Conservation (phyloP, 2,113 vertebrate species). For the Axis porcinus region DNA sequence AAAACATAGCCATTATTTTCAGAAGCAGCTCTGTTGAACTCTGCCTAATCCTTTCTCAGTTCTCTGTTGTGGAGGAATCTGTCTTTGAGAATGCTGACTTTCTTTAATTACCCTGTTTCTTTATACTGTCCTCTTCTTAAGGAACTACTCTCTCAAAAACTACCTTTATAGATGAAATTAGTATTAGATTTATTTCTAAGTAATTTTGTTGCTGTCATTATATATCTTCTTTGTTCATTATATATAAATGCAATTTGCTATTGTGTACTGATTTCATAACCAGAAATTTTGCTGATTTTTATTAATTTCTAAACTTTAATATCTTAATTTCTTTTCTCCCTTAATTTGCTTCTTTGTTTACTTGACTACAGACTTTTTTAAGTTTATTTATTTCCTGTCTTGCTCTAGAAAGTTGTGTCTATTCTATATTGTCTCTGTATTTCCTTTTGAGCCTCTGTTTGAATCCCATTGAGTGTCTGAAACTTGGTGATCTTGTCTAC, state of each 20-base stretch:
- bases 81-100: neutral
- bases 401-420: neutral
- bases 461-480: neutral
- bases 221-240: neutral
- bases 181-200: neutral
- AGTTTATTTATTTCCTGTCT: neutral
- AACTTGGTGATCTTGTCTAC: neutral
- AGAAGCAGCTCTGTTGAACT: conserved; percentile 22
- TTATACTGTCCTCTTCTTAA: neutral
- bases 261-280: neutral
- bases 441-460: neutral
- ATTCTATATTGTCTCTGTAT: neutral
- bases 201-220: neutral
- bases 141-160: neutral
- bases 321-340: neutral
- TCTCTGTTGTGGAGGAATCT: neutral
- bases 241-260: neutral
- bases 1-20: conserved; percentile 4
- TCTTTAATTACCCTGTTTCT: neutral
- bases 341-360: neutral
- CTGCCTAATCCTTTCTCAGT: neutral
- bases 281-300: neutral
- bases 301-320: neutral
- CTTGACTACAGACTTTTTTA: neutral
- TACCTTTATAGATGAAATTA: neutral